phyloP scores from a whole-genome alignment of 1,140 invertebrate species.

The Bilobella aurantiaca region DNA sequence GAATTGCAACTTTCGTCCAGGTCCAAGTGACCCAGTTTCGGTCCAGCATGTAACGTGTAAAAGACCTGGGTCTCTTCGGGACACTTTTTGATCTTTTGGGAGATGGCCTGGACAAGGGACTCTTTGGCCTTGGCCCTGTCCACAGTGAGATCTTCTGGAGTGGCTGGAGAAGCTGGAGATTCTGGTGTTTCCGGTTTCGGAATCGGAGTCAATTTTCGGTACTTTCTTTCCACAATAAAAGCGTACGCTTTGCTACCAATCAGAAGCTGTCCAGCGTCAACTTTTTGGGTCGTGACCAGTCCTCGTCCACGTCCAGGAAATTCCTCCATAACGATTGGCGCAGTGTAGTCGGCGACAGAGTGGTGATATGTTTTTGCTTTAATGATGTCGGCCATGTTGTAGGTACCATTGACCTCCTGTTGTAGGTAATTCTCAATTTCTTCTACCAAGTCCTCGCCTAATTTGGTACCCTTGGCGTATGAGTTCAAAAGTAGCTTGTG shows the following conservation, averaged over 20 bases:
- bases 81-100: not conserved
- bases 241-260: not conserved
- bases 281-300: constrained; percentile 2
- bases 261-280: constrained; percentile 1
- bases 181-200: not conserved
- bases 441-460: not conserved
- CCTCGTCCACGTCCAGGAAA: constrained; percentile 6
- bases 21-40: constrained; percentile 2
- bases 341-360: not conserved
- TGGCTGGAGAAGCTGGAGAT: not conserved
- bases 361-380: not conserved
- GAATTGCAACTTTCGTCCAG: not conserved
- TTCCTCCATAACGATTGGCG: not conserved
- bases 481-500: not conserved
- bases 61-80: not conserved
- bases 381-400: not conserved
- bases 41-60: constrained; percentile 1
- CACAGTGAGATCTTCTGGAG: not conserved
- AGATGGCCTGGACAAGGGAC: not conserved
- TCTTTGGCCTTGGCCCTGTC: not conserved
- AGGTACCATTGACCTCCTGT: not conserved
- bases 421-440: not conserved
- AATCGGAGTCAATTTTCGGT: not conserved
- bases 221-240: not conserved
- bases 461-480: not conserved